Conservation (phyloP, 2,797 vertebrate genomes). For the Halcyon leucocephala region DNA sequence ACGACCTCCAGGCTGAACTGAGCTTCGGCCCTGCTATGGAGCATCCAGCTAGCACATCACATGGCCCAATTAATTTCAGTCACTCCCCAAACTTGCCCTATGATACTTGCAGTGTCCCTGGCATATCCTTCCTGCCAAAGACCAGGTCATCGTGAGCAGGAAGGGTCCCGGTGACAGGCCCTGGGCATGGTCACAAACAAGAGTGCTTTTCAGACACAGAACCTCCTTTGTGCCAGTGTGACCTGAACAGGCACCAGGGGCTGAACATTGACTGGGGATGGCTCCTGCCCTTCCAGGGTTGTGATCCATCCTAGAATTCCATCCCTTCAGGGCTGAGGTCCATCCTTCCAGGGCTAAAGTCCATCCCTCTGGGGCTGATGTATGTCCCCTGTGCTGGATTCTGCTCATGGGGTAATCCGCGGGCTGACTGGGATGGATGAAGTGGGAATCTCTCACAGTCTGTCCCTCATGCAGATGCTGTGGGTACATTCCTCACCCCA, state of each 20-base stretch:
- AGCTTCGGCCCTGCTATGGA: neutral
- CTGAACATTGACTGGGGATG: fast-evolving
- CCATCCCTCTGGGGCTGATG: too few relatives aligned
- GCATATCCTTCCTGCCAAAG: neutral
- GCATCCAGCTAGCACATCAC: neutral
- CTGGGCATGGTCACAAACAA: neutral
- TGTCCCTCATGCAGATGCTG: neutral
- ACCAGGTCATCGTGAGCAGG: neutral
- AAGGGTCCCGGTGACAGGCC: too few relatives aligned
- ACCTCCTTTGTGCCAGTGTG: neutral
- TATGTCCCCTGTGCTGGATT: neutral
- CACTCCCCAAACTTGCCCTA: fast-evolving
- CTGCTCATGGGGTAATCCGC: neutral
- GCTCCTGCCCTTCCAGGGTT: neutral
- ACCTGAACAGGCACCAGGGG: neutral
- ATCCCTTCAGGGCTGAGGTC: neutral
- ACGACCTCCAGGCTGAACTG: neutral
- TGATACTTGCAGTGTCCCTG: neutral
- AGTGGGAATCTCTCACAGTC: too few relatives aligned
- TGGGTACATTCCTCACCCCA: neutral
- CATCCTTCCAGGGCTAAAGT: neutral
- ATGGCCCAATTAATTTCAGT: neutral
- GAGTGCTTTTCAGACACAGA: neutral
- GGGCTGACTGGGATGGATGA: neutral
- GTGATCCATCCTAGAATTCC: neutral